These are phyloP conservation scores for Hemiscyllium ocellatum DNA, from an alignment of 2,113 vertebrate species.

Conservation along the genomic window DNA sequence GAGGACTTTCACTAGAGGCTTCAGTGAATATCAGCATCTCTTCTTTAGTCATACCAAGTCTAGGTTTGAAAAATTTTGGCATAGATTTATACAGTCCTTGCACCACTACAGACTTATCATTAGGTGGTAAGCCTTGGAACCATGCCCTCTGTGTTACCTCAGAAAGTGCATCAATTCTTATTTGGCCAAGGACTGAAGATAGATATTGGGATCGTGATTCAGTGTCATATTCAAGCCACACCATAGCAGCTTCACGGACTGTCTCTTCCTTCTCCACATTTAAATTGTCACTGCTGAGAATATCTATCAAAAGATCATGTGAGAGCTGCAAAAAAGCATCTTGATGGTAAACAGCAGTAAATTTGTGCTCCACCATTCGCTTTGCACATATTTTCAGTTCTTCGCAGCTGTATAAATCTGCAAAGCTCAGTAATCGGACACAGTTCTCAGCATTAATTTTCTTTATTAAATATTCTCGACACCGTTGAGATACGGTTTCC, in stretches of 20 bases:
- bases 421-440: slow-evolving; percentile 88
- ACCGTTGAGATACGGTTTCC: slow-evolving; percentile 84
- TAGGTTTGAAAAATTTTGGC: slow-evolving; percentile 98
- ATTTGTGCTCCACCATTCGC: slow-evolving; percentile 98
- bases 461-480: slow-evolving; percentile 91
- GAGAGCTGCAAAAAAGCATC: slow-evolving; percentile 94
- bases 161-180: slow-evolving; percentile 92
- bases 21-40: slow-evolving; percentile 98
- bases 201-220: slow-evolving; percentile 89
- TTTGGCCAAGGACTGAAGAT: slow-evolving; percentile 94
- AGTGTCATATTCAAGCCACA: slow-evolving; percentile 95
- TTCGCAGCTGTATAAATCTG: slow-evolving; percentile 91
- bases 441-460: slow-evolving; percentile 97
- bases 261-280: slow-evolving; percentile 98
- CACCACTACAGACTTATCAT: slow-evolving; percentile 95
- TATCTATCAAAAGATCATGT: slow-evolving; percentile 87
- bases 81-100: slow-evolving; percentile 99
- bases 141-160: slow-evolving; percentile 96
- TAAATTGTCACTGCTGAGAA: slow-evolving; percentile 96
- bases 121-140: slow-evolving; percentile 94
- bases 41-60: slow-evolving; percentile 97
- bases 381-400: slow-evolving; percentile 92
- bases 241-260: slow-evolving; percentile 92
- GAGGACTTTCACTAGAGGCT: slow-evolving; percentile 74
- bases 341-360: slow-evolving; percentile 85